Percentiles rank a stretch among this genome's conserved stretches.
Conservation (phyloP, 2,888 invertebrate genomes). For the Hofmannophila pseudospretella region DNA sequence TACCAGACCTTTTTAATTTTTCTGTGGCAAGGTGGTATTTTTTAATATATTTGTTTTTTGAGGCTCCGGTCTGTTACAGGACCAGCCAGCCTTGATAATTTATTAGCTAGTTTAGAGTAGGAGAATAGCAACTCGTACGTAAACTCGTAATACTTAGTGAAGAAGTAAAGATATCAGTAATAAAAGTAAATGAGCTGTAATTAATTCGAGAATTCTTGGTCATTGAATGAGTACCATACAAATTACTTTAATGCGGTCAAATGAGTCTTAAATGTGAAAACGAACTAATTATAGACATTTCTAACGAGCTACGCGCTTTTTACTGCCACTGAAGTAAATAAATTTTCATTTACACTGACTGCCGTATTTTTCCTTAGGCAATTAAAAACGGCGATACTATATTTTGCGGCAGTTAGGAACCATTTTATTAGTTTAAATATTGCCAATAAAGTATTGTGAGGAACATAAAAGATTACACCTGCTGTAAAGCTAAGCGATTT, state of each 20-base stretch:
- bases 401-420: neutral
- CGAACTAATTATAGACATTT: constrained; percentile 1
- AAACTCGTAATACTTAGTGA: too few species aligned
- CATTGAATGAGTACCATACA: neutral
- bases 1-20: too few species aligned
- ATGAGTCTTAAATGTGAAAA: neutral
- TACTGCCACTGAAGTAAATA: neutral
- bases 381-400: constrained; percentile 2
- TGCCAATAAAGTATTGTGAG: neutral
- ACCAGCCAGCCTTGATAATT: too few species aligned
- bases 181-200: too few species aligned
- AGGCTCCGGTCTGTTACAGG: too few species aligned
- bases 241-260: neutral
- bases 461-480: neutral
- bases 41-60: too few species aligned
- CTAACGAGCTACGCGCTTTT: neutral
- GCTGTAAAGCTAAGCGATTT: neutral
- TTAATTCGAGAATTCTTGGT: too few species aligned
- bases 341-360: constrained; percentile 3
- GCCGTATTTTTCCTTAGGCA: neutral
- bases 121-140: too few species aligned
- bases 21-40: too few species aligned
- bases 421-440: constrained; percentile 2
- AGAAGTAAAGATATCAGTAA: too few species aligned
- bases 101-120: too few species aligned